Conservation (phyloP, 2,113 vertebrate genomes). For the Pelvicachromis taeniatus region DNA sequence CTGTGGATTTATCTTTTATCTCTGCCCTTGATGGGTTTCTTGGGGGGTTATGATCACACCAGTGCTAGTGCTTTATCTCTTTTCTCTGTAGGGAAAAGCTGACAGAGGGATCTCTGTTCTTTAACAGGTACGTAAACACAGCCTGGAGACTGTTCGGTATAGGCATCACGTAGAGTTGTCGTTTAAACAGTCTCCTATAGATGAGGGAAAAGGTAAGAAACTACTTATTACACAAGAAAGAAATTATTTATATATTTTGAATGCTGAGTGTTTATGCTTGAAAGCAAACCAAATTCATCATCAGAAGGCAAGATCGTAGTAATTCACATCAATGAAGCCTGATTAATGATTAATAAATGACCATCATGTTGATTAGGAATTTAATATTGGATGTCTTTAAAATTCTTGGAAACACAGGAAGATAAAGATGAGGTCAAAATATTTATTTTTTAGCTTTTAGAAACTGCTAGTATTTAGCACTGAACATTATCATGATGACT, state of each 20-base stretch:
- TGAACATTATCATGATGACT: constrained; percentile 10
- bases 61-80: background rate
- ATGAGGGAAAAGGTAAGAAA: background rate
- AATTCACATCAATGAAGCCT: background rate
- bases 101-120: background rate
- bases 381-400: background rate
- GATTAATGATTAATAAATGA: background rate
- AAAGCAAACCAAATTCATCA: background rate
- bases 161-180: background rate
- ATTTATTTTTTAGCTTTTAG: background rate
- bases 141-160: background rate
- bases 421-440: background rate
- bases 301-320: background rate
- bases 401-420: background rate
- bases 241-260: background rate
- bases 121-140: background rate
- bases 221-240: background rate
- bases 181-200: background rate
- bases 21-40: background rate
- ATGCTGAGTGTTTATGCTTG: background rate
- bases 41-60: background rate
- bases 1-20: background rate
- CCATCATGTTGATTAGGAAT: background rate
- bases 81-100: background rate
- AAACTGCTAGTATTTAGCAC: background rate